phyloP scores from a whole-genome alignment of 2,113 vertebrate genomes.

The Syrrhaptes paradoxus region DNA sequence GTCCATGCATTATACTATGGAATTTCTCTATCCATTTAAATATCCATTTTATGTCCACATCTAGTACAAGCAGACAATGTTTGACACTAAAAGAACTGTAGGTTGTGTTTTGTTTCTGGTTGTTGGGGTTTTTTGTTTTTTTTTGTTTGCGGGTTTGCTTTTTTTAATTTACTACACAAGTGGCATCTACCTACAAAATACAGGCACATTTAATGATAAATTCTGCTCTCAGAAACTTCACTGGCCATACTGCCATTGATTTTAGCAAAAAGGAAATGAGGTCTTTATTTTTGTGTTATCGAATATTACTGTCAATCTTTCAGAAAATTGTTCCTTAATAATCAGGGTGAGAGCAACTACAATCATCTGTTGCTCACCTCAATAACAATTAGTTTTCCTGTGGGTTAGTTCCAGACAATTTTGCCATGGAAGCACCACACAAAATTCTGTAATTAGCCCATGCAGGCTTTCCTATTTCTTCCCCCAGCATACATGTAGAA shows the following conservation, averaged over 20 bases:
- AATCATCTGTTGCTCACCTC: neutral
- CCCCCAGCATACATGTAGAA: neutral
- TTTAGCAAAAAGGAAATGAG: neutral
- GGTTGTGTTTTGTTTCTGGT: neutral
- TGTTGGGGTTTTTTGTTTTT: neutral
- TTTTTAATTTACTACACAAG: neutral
- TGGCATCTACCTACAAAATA: neutral
- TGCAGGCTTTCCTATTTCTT: neutral
- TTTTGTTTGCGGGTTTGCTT: neutral
- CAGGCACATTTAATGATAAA: neutral
- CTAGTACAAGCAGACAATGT: neutral
- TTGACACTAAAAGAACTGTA: neutral
- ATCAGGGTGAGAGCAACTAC: neutral
- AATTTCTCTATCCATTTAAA: neutral
- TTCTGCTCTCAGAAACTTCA: neutral
- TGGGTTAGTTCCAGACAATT: neutral
- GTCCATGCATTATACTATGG: neutral
- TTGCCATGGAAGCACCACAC: neutral
- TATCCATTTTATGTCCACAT: neutral
- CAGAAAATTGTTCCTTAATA: neutral
- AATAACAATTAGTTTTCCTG: neutral
- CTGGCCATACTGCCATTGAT: neutral
- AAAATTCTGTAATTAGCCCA: neutral
- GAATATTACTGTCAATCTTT: neutral
- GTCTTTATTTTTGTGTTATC: neutral